phyloP scores from a whole-genome alignment of 1,140 invertebrate genomes.

The Euura lappo region DNA sequence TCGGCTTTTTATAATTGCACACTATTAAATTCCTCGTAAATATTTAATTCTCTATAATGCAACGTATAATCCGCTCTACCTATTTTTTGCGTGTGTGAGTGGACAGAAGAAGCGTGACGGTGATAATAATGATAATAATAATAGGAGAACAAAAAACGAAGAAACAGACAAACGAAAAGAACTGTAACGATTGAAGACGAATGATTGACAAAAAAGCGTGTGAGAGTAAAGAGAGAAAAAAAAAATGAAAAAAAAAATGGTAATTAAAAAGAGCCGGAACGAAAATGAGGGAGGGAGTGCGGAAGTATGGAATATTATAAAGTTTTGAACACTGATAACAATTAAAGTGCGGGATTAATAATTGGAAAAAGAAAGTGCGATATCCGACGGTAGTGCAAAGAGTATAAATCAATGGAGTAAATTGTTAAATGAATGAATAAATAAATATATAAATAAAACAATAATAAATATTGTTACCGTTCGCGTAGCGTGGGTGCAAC shows the following conservation, averaged over 20 bases:
- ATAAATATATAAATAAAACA: neutral
- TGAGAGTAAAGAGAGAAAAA: neutral
- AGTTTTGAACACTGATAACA: neutral
- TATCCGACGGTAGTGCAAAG: neutral
- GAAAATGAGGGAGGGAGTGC: conserved; percentile 4
- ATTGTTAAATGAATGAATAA: neutral
- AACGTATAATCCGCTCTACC: neutral
- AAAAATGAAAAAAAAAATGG: neutral
- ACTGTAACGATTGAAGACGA: neutral
- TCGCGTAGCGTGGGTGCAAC: neutral
- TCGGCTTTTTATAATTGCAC: conserved; percentile 5
- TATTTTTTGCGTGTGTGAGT: neutral
- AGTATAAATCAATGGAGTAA: neutral
- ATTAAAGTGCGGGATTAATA: neutral
- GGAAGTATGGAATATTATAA: neutral
- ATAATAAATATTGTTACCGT: neutral
- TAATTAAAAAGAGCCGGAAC: neutral
- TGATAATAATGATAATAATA: conserved; percentile 1
- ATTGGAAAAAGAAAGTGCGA: neutral
- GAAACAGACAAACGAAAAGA: neutral
- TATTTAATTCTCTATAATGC: neutral
- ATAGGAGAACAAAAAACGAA: neutral
- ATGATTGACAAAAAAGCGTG: neutral
- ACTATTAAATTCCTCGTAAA: neutral
- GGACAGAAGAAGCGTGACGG: neutral